Evolutionary conservation across 2,113 vertebrate species (phyloP).

Genomic region (Sylvia atricapilla): DNA sequence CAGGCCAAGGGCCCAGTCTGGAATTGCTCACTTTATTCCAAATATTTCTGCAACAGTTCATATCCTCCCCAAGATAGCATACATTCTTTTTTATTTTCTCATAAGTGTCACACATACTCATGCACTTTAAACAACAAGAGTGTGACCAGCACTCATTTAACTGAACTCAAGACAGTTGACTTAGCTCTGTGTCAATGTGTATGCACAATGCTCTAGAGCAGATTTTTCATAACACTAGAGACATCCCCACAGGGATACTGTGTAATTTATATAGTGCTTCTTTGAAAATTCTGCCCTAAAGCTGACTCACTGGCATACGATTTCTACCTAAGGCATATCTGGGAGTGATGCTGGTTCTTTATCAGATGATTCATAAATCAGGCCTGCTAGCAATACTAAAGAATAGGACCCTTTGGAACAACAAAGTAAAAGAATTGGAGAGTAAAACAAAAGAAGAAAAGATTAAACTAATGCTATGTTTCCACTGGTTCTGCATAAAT

Average conservation of each 20-base stretch:
- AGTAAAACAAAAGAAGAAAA: constrained; percentile 6
- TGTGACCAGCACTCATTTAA: neutral
- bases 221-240: constrained; percentile 6
- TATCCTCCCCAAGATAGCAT: neutral
- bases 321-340: constrained; percentile 28
- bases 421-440: neutral
- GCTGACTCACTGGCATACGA: constrained; percentile 14
- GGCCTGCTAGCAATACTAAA: neutral
- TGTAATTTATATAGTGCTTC: constrained; percentile 11
- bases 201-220: neutral
- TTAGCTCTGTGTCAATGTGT: neutral
- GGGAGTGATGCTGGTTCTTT: constrained; percentile 17
- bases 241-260: neutral
- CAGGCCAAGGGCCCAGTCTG: too few relatives aligned
- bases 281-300: constrained; percentile 22
- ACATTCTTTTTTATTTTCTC: neutral
- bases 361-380: constrained; percentile 49
- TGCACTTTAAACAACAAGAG: neutral
- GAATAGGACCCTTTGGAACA: neutral
- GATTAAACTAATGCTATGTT: constrained; percentile 5
- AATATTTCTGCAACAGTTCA: too few relatives aligned
- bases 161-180: neutral
- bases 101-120: neutral
- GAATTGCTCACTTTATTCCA: too few relatives aligned
- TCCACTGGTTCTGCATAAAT: constrained; percentile 35